These are phyloP conservation scores for Steatornis caripensis DNA, from an alignment of 2,113 vertebrate species.

Conservation along the genomic window DNA sequence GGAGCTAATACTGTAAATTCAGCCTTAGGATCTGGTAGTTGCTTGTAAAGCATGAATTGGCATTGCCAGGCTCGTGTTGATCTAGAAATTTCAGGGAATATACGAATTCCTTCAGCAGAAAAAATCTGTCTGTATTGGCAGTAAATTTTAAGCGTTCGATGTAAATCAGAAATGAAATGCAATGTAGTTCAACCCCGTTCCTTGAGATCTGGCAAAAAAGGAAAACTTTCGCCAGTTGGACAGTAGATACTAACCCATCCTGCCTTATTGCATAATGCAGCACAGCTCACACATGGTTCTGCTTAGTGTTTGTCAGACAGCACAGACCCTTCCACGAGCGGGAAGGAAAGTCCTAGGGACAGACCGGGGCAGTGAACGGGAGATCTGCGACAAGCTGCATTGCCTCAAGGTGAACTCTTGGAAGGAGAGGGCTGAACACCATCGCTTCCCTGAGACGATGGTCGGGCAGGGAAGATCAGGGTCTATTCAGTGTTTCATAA, in stretches of 20 bases:
- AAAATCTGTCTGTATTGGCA: neutral
- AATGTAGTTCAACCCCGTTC: neutral
- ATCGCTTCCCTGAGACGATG: neutral
- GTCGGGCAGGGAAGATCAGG: neutral
- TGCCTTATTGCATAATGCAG: slow-evolving; percentile 9
- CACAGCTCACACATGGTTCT: slow-evolving; percentile 9
- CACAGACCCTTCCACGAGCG: neutral
- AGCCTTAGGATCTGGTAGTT: slow-evolving; percentile 37
- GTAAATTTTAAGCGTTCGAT: neutral
- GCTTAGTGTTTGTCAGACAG: slow-evolving; percentile 26
- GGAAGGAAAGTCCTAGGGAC: neutral
- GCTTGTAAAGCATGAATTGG: slow-evolving; percentile 40
- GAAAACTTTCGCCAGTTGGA: neutral
- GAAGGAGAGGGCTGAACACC: neutral
- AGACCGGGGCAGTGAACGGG: neutral
- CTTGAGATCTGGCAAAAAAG: slow-evolving; percentile 1
- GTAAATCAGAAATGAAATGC: slow-evolving; percentile 14
- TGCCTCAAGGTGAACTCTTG: neutral
- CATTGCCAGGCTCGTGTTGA: slow-evolving; percentile 10
- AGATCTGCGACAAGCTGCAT: neutral
- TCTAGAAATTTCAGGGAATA: slow-evolving; percentile 22
- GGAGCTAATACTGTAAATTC: slow-evolving; percentile 50
- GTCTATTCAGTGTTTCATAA: neutral
- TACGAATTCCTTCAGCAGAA: slow-evolving; percentile 7
- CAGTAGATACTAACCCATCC: neutral